Base-by-base conservation (phyloP, 2,113 vertebrate genomes). In the Anguilla japonica region DNA sequence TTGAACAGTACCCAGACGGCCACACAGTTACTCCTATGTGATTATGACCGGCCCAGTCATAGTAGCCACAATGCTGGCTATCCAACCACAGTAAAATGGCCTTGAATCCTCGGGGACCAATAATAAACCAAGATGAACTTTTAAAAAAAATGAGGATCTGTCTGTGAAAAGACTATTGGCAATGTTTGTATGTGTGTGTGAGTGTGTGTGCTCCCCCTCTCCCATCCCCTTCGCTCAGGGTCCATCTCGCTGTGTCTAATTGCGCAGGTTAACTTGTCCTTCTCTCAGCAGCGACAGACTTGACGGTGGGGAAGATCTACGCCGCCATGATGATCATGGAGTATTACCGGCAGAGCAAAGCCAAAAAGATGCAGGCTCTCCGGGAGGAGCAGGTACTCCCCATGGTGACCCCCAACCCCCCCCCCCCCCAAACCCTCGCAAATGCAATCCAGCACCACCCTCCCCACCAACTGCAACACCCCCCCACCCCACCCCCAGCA, bases 301-400 rank as follows among this genome's bases (percentile, higher is more conserved):
- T 99, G 94, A 99, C 96, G 29, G 96, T 95, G 85, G 96, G 95
- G 60, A 98, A 99, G 95, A 98, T 99, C 95, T 99, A 99, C 60
- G 98, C 98, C 0, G 98, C 98, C 87, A 99, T 99, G 98, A 98
- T 99, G 97, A 99, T 99, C 93, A 98, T 98, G 97, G 97, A 99
- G 75, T 99, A 98, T 87, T 99, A 99, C 93, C 95, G 97, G 60
- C 98, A 98, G 92, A 99, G 97, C 96, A 99, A 98, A 89, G 97
- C 92, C 88, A 98, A 98, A 94, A 97, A 96, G 91, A 94, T 96
- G 67, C 97, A 98, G 93, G 97, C 95, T 67, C 95, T 98, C 89
- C 93, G 96, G 0, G 98, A 98, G 91, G 97, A 99, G 92, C 97
- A 99, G 97, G 98, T 98, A 95, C 0, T 88, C n/a, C 2, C 86